Conservation (phyloP, 2,113 vertebrate genomes). For the Physeter macrocephalus region DNA sequence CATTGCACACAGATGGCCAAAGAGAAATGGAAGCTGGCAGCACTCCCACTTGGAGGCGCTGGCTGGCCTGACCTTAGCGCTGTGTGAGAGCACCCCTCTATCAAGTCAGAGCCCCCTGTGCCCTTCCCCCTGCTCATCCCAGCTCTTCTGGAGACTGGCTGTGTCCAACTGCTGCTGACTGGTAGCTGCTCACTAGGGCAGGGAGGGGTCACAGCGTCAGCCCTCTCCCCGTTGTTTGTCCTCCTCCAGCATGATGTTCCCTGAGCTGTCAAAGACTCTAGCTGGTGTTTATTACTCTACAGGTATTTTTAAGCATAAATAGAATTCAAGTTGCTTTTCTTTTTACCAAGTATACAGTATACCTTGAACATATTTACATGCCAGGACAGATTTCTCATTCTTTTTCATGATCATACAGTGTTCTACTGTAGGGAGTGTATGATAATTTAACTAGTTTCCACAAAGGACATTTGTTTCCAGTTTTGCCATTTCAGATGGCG, state of each 20-base stretch:
- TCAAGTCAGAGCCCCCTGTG: not conserved
- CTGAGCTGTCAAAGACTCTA: not conserved
- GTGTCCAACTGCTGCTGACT: not conserved
- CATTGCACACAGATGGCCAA: not conserved
- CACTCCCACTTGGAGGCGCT: not conserved
- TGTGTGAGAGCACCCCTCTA: not conserved
- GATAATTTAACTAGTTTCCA: not conserved
- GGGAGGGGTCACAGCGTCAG: no score
- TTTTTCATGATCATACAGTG: not conserved
- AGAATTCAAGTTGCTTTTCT: not conserved
- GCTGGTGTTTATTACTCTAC: not conserved
- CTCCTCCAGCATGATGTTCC: no score
- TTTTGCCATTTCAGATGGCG: not conserved
- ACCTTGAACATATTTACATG: not conserved
- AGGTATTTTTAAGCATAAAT: not conserved
- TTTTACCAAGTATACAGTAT: not conserved
- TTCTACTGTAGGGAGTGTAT: not conserved
- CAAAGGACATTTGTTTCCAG: not conserved
- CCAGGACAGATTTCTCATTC: not conserved
- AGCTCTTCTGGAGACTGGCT: not conserved
- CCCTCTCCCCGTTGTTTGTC: not conserved
- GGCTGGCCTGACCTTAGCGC: not conserved
- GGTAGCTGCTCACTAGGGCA: not conserved
- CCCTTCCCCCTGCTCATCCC: not conserved
- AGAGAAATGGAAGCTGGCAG: not conserved